A percentile compares a stretch with the other conserved stretches of the same genome.
Evolutionary conservation across 2,888 invertebrate genomes (phyloP).

Genomic region (Lasioglossum figueresi): DNA sequence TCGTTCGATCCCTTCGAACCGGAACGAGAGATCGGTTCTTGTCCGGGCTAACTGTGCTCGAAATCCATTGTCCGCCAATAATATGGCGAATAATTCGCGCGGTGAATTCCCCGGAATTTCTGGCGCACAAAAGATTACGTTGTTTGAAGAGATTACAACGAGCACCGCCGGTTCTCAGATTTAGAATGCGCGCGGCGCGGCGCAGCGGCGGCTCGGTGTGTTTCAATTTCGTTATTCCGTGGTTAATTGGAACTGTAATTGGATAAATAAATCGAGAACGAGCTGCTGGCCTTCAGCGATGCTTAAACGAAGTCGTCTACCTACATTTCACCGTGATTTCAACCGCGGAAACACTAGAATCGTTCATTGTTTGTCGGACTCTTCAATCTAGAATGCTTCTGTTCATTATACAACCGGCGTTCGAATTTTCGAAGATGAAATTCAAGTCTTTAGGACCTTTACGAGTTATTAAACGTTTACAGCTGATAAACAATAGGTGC

Average conservation of each 20-base stretch:
- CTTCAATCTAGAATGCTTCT: neutral
- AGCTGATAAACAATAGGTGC: neutral
- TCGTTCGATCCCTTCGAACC: conserved; percentile 1
- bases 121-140: neutral
- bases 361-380: neutral
- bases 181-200: neutral
- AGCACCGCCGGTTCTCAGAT: neutral
- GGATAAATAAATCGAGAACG: neutral
- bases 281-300: neutral
- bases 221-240: conserved; percentile 1
- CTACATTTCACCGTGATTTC: neutral
- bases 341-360: neutral
- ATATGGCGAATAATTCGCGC: conserved; percentile 37
- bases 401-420: neutral
- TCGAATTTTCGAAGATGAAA: neutral
- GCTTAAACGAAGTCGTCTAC: neutral
- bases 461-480: neutral
- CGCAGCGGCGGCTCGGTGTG: neutral
- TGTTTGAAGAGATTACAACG: neutral
- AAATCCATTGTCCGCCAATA: neutral
- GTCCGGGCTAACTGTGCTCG: neutral
- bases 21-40: neutral
- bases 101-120: conserved; percentile 3
- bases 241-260: conserved; percentile 10
- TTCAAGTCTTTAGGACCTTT: neutral